Percentiles rank a stretch among this genome's conserved stretches.
Conservation (phyloP, 2,888 invertebrate genomes). For the Trichogramma evanescens region DNA sequence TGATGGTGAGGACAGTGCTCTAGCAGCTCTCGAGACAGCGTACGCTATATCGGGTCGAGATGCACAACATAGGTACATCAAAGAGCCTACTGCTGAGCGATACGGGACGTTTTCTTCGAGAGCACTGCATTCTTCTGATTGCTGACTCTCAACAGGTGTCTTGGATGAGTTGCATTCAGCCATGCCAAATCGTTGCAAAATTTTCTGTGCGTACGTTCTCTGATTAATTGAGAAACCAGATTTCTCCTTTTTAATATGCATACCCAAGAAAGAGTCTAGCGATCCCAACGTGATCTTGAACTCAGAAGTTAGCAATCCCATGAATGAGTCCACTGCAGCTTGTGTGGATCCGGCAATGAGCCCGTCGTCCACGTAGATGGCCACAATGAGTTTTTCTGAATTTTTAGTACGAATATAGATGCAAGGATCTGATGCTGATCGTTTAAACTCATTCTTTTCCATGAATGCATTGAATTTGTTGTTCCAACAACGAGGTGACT, state of each 20-base stretch:
- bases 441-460: slow-evolving; percentile 28
- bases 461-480: too few species aligned
- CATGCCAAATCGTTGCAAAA: slow-evolving; percentile 8
- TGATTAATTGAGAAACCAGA: slow-evolving; percentile 23
- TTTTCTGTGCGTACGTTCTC: slow-evolving; percentile 19
- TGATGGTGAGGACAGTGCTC: slow-evolving; percentile 11
- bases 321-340: too few species aligned
- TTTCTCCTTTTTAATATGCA: neutral
- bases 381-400: slow-evolving; percentile 5
- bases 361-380: slow-evolving; percentile 2
- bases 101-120: slow-evolving; percentile 20
- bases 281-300: too few species aligned
- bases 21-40: slow-evolving; percentile 20
- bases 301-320: too few species aligned
- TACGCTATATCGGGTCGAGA: slow-evolving; percentile 25
- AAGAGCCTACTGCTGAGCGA: slow-evolving; percentile 11
- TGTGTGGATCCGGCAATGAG: too few species aligned
- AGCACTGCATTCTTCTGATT: slow-evolving; percentile 4
- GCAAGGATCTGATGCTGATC: slow-evolving; percentile 16
- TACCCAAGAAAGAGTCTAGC: too few species aligned
- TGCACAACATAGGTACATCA: slow-evolving; percentile 24
- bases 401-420: slow-evolving; percentile 12
- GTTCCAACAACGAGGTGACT: too few species aligned
- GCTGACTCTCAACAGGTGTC: slow-evolving; percentile 21
- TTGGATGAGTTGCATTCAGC: slow-evolving; percentile 17